Percentiles rank a stretch among this genome's conserved stretches.
These are phyloP conservation scores for Chrysocyon brachyurus DNA, from an alignment of 2,797 vertebrate genomes.

Conservation along the genomic window DNA sequence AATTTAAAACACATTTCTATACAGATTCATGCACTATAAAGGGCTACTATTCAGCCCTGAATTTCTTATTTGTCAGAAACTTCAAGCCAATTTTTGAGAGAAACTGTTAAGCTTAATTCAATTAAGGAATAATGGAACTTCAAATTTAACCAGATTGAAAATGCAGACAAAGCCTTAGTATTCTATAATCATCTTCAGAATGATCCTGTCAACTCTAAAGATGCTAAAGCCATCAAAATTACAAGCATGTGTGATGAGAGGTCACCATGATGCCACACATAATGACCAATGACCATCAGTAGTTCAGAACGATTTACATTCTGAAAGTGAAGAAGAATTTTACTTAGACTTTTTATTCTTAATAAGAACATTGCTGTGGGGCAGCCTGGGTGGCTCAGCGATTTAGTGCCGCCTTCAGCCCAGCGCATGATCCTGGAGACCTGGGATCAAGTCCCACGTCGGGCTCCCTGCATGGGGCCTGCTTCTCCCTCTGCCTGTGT, in stretches of 20 bases:
- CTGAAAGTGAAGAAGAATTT: constrained; percentile 24
- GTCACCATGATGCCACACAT: background rate
- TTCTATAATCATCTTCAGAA: constrained; percentile 43
- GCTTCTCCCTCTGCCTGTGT: too few species aligned
- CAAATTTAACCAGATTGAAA: constrained; percentile 59
- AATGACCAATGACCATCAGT: background rate
- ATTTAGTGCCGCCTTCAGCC: too few species aligned
- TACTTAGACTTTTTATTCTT: constrained; percentile 27
- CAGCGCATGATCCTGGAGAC: too few species aligned
- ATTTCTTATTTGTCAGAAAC: constrained; percentile 59
- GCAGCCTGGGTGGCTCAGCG: too few species aligned
- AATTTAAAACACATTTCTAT: constrained; percentile 55
- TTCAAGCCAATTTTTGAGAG: constrained; percentile 64
- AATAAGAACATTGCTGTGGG: background rate
- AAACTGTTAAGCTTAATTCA: constrained; percentile 58
- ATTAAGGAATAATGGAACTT: constrained; percentile 52
- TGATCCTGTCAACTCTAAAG: constrained; percentile 16
- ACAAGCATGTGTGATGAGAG: background rate
- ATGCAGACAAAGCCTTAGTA: constrained; percentile 35
- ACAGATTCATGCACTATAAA: constrained; percentile 41
- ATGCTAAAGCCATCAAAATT: constrained; percentile 25
- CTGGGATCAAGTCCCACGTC: too few species aligned
- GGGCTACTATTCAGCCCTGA: background rate
- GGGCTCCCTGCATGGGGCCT: too few species aligned
- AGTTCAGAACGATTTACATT: constrained; percentile 49